Percentiles rank a stretch among this genome's conserved stretches.
Conservation (phyloP, 2,888 invertebrate species). For the Malachius bipustulatus region DNA sequence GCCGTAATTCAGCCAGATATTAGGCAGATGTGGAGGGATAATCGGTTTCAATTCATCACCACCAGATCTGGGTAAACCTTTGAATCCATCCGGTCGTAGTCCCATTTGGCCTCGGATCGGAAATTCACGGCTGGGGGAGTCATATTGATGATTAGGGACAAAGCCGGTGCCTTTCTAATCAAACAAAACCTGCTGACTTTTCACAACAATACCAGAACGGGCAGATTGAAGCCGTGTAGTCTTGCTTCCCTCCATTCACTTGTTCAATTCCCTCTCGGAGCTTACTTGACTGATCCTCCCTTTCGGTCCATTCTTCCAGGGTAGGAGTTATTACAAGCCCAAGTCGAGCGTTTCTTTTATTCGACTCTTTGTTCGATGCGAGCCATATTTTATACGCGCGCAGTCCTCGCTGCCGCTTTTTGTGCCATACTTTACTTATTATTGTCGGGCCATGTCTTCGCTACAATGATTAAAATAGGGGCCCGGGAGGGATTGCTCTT, state of each 20-base stretch:
- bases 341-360: conserved; percentile 16
- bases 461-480: conserved; percentile 19
- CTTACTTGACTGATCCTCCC: conserved; percentile 18
- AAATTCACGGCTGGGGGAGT: too few species aligned
- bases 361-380: not conserved
- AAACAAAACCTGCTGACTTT: conserved; percentile 38
- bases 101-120: too few species aligned
- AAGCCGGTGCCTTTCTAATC: conserved; percentile 35
- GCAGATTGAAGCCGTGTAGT: conserved; percentile 35
- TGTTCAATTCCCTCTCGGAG: conserved; percentile 10
- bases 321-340: conserved; percentile 20
- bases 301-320: conserved; percentile 20
- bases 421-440: conserved; percentile 2
- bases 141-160: conserved; percentile 34
- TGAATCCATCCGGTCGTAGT: too few species aligned
- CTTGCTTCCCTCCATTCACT: conserved; percentile 27
- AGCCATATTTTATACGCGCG: conserved; percentile 1
- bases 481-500: too few species aligned
- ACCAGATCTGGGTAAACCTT: too few species aligned
- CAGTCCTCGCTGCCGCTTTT: not conserved
- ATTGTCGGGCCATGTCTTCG: conserved; percentile 18
- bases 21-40: too few species aligned
- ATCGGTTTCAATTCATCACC: too few species aligned
- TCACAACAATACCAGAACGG: conserved; percentile 33
- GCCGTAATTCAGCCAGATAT: too few species aligned